A percentile compares a stretch with the other conserved stretches of the same genome.
Conservation (phyloP, 2,113 vertebrate genomes). For the Notiomystis cincta region DNA sequence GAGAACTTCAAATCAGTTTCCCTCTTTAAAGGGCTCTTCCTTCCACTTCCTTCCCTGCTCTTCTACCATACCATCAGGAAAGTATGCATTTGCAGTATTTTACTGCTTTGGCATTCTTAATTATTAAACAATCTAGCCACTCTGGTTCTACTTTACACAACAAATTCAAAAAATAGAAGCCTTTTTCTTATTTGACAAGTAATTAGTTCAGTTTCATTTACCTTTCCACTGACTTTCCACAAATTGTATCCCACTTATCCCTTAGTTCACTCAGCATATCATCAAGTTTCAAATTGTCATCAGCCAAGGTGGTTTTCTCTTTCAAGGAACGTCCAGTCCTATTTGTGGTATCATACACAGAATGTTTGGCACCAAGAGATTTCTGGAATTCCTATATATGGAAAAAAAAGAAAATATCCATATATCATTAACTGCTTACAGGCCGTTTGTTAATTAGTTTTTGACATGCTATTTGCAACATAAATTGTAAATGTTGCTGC, state of each 20-base stretch:
- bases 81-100: background rate
- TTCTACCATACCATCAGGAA: background rate
- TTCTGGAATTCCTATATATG: slow-evolving; percentile 91
- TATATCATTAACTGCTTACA: background rate
- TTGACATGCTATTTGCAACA: background rate
- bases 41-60: too few relatives aligned
- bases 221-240: slow-evolving; percentile 98
- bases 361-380: slow-evolving; percentile 92
- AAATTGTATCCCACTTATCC: slow-evolving; percentile 98
- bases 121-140: background rate
- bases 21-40: background rate
- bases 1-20: background rate
- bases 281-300: slow-evolving; percentile 93
- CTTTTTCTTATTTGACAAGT: background rate
- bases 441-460: background rate
- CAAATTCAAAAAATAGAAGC: background rate
- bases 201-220: slow-evolving; percentile 40
- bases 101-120: background rate
- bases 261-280: slow-evolving; percentile 95
- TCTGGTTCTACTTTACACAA: background rate
- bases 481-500: background rate
- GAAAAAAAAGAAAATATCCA: background rate
- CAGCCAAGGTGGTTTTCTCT: slow-evolving; percentile 89
- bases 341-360: slow-evolving; percentile 92
- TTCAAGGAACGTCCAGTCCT: slow-evolving; percentile 92